Evolutionary conservation across 2,888 invertebrate species (phyloP).

Genomic region (Megastigmus dorsalis): DNA sequence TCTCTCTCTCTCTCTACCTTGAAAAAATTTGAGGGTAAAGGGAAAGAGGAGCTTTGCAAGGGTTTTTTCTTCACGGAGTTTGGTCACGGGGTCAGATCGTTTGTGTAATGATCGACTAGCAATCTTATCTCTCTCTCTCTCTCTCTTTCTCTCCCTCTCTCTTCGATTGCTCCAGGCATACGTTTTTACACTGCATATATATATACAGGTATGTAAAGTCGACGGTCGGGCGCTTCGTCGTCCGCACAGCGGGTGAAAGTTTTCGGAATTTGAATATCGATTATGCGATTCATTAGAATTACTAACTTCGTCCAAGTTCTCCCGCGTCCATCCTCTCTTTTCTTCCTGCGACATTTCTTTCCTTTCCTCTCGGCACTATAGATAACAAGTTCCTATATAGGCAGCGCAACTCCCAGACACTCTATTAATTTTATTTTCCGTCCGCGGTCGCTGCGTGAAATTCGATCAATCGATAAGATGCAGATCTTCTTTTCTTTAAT

Average conservation of each 20-base stretch:
- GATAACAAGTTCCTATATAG: too few species aligned
- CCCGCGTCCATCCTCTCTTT: neutral
- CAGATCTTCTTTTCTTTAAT: neutral
- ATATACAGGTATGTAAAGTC: too few species aligned
- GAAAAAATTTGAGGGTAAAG: conserved; percentile 5
- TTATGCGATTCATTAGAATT: conserved; percentile 30
- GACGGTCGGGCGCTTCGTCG: neutral
- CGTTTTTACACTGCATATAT: neutral
- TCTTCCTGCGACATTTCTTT: neutral
- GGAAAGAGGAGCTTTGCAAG: neutral
- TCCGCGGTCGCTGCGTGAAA: neutral
- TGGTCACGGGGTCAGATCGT: conserved; percentile 16
- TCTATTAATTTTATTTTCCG: conserved; percentile 18
- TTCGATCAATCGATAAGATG: neutral
- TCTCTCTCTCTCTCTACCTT: neutral
- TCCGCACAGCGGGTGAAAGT: neutral
- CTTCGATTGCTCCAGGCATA: neutral
- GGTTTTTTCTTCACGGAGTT: neutral
- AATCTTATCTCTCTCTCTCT: neutral
- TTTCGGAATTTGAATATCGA: conserved; percentile 41
- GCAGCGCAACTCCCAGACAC: too few species aligned
- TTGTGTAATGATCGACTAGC: conserved; percentile 7
- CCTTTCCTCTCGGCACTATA: neutral
- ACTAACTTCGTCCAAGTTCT: conserved; percentile 2
- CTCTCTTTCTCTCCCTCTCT: conserved; percentile 31